Conservation (phyloP, 2,797 vertebrate genomes). For the Rhinoraja longicauda region DNA sequence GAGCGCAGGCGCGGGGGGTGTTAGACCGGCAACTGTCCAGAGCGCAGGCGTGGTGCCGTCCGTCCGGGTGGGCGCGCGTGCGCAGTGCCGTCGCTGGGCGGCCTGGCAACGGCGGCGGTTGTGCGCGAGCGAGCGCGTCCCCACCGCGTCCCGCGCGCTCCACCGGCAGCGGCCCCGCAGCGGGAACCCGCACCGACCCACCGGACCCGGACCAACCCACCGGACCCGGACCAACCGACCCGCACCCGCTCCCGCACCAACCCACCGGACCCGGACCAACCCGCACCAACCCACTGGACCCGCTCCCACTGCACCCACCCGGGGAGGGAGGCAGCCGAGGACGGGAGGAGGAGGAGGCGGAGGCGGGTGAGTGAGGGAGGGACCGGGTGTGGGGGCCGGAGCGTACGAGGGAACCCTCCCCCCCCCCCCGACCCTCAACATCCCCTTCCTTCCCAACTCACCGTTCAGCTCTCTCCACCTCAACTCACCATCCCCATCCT, state of each 20-base stretch:
- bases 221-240: too few relatives aligned
- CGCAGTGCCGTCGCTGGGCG: background rate
- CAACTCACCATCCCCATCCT: background rate
- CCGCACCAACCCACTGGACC: too few relatives aligned
- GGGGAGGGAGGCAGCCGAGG: background rate
- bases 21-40: background rate
- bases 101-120: constrained; percentile 35
- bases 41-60: background rate
- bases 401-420: constrained; percentile 9
- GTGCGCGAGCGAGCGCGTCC: too few relatives aligned
- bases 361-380: background rate
- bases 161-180: too few relatives aligned
- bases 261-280: too few relatives aligned
- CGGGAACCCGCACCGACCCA: too few relatives aligned
- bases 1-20: background rate
- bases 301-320: too few relatives aligned
- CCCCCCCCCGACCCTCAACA: background rate
- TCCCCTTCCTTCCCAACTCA: too few relatives aligned
- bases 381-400: background rate
- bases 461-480: background rate
- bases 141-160: too few relatives aligned
- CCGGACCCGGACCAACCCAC: too few relatives aligned
- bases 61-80: background rate
- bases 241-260: too few relatives aligned
- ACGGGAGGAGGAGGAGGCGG: too few relatives aligned